A percentile compares a stretch with the other conserved stretches of the same genome.
phyloP scores from a whole-genome alignment of 2,113 vertebrate genomes.

The Cavia aperea region DNA sequence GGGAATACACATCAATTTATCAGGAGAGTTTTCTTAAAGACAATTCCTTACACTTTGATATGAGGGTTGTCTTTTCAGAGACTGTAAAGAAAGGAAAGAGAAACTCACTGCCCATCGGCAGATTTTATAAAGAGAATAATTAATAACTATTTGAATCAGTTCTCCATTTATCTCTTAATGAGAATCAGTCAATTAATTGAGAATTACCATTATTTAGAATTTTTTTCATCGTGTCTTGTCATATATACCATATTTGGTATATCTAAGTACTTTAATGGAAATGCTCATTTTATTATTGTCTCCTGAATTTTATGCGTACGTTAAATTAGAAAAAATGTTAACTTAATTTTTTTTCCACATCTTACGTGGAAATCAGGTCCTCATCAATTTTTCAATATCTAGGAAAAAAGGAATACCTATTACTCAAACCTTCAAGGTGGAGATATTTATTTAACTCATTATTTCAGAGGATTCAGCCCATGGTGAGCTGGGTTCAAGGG shows the following conservation, averaged over 20 bases:
- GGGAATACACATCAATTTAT: neutral
- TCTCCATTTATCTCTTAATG: neutral
- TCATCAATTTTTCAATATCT: neutral
- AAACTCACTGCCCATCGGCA: neutral
- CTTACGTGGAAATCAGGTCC: neutral
- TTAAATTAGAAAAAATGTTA: neutral
- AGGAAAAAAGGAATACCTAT: neutral
- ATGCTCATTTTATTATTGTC: neutral
- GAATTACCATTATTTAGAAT: neutral
- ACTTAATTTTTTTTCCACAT: neutral
- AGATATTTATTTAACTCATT: neutral
- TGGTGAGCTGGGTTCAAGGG: no score
- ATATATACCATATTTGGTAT: neutral
- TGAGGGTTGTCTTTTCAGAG: neutral
- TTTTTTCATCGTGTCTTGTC: neutral
- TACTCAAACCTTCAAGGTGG: neutral
- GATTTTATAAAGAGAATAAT: neutral
- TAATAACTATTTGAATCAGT: neutral
- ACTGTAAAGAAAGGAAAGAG: no score
- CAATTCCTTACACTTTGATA: neutral
- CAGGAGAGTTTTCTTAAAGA: neutral
- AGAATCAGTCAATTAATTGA: neutral
- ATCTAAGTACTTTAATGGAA: neutral
- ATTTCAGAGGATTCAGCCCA: neutral
- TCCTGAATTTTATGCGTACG: neutral